A percentile compares a stretch with the other conserved stretches of the same genome.
Evolutionary conservation across 2,797 vertebrate genomes (phyloP).

Genomic region (Gymnocypris eckloni): DNA sequence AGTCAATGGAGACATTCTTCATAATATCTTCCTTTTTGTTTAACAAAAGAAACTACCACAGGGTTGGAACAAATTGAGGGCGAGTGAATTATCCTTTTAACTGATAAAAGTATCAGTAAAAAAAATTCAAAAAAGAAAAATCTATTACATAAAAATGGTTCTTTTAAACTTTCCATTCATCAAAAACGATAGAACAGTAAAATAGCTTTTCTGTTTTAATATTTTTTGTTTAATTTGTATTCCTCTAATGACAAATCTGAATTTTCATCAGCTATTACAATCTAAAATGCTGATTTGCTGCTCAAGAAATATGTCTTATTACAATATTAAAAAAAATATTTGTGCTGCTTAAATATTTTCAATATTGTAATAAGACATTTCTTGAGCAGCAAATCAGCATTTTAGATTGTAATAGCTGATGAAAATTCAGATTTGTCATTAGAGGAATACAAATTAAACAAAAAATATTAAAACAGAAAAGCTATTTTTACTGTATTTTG

Average conservation of each 20-base stretch:
- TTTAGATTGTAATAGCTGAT: neutral
- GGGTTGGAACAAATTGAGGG: too few relatives aligned
- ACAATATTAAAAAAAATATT: too few relatives aligned
- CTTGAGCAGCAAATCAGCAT: neutral
- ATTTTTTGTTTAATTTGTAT: neutral
- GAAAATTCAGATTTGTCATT: neutral
- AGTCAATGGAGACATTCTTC: too few relatives aligned
- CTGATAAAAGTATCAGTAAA: too few relatives aligned
- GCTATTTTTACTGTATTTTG: neutral
- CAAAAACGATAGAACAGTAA: too few relatives aligned
- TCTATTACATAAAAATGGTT: neutral
- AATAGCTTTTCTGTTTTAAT: neutral
- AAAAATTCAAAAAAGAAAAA: too few relatives aligned
- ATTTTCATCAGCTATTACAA: neutral
- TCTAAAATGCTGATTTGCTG: neutral
- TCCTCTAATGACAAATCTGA: neutral
- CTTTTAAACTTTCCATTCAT: too few relatives aligned
- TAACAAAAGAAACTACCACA: too few relatives aligned
- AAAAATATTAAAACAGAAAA: neutral
- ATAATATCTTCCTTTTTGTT: too few relatives aligned
- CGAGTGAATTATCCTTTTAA: too few relatives aligned
- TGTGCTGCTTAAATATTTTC: too few relatives aligned
- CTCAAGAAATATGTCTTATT: neutral
- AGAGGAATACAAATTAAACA: neutral
- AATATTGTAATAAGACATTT: neutral